Evolutionary conservation across 2,797 vertebrate genomes (phyloP), one percentile per base, ranked within the genome.

Genomic region (Morelia viridis): DNA sequence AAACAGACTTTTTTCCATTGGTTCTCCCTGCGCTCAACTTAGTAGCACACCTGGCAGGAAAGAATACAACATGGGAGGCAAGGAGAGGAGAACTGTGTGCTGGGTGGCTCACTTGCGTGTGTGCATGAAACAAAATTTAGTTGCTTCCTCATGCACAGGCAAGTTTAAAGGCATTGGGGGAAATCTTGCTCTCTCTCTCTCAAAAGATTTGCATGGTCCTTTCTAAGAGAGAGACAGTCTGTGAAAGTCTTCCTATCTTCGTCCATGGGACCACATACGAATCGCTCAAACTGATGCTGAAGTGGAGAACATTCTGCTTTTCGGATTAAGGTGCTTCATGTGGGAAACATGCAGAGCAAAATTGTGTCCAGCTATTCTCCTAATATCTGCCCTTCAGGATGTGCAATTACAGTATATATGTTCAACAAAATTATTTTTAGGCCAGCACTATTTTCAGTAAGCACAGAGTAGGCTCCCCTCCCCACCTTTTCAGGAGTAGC

Each of bases 261-360:
- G 89, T 92, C 61, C 28, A 11, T 85, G 50, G 53, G 71, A 89
- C 26, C 17, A 53, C 60, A 41, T 84, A 83, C 10, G 90, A 95
- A 95, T 95, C 93, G 93, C 87, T 93, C 87, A 90, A 83, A 80
- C 89, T 87, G 95, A 94, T 53, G 85, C 50, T 1, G 17, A 87
- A 91, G 68, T 71, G 91, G 94, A 95, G 91, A 92, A 94, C 93
- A 60, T 80, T 90, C 90, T 91, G 91, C 91, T 68, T 92, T 90
- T 92, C 87, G 80, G 89, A 85, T 91, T 90, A 90, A 94, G 92
- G 94, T 89, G 84, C 88, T 94, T 90, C 90, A 93, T 1, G 46
- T 87, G 91, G 93, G 92, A 95, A 96, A 93, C 50, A 86, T 93
- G 85, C 83, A 87, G 84, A 92, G 92, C 87, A 96, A 87, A 95